Percentiles rank a stretch among this genome's conserved stretches.
Conservation (phyloP, 92 coral and sea anemone genomes). For the Diadumene lineata region DNA sequence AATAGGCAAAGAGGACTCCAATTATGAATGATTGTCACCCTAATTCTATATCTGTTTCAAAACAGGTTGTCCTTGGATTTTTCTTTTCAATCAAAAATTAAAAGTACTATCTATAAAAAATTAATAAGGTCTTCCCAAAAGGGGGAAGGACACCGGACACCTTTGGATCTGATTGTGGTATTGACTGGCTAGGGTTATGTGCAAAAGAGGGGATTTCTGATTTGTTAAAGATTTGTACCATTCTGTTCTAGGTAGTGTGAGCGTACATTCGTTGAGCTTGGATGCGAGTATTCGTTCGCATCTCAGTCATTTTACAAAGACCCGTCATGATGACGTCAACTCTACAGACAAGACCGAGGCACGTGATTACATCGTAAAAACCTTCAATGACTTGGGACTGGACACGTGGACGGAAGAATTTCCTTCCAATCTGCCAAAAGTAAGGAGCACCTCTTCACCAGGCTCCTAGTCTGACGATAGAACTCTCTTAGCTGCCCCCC, state of each 20-base stretch:
- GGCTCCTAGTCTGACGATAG: not conserved
- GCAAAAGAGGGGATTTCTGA: too few relatives aligned
- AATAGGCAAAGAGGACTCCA: too few relatives aligned
- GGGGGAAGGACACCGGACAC: too few relatives aligned
- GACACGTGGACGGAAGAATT: conserved; percentile 82
- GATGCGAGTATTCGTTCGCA: conserved; percentile 36
- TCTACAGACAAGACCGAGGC: conserved; percentile 55
- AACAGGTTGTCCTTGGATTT: too few relatives aligned
- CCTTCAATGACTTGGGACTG: conserved; percentile 65
- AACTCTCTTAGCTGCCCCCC: not conserved
- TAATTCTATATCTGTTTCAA: too few relatives aligned
- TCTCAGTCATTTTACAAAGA: conserved; percentile 51
- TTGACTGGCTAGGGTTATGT: too few relatives aligned
- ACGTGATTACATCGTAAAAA: conserved; percentile 60
- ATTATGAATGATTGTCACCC: too few relatives aligned
- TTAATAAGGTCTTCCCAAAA: too few relatives aligned
- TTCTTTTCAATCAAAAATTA: too few relatives aligned
- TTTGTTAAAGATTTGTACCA: too few relatives aligned
- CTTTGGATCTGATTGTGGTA: too few relatives aligned
- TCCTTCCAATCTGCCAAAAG: conserved; percentile 37
- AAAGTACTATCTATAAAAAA: too few relatives aligned
- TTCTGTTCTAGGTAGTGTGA: not conserved
- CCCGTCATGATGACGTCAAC: conserved; percentile 49
- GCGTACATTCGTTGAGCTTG: not conserved
- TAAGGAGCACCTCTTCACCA: conserved; percentile 4